Evolutionary conservation across 2,113 vertebrate species (phyloP), one percentile per base, ranked within the genome.

Genomic region (Tetraodon nigroviridis): DNA sequence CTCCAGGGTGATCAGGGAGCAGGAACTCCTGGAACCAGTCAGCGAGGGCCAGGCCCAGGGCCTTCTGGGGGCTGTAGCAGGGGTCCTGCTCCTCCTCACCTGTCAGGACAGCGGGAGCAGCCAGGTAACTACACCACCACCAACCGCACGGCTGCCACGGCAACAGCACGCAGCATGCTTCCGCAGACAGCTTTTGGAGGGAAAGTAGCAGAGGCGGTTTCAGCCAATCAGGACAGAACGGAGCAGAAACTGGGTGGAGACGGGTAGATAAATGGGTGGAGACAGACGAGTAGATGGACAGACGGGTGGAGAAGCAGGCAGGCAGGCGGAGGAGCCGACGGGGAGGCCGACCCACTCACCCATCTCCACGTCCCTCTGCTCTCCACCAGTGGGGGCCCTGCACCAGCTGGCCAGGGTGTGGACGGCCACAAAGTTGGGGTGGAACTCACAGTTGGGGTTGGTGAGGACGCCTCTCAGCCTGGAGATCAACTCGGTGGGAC

Each of bases 391-490:
- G 48, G 91, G 89, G 54, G 94, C 93, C 76, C 92, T 95, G 87
- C 97, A 99, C 97, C 97, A 99, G 0, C 94, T 97, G 0, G 94
- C 94, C 70, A 99, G 90, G 0, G 95, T 97, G 73, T 99, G 97
- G 85, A 99, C 92, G 54, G 96, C 96, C 77, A 99, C 93, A 32
- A 94, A 99, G 55, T 99, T 99, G n/a, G 92, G 92, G 89, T 97
- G 92, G 86, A 97, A 99, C 92, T 99, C 97, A 85, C 97, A 99
- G 84, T 99, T 99, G 20, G 97, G 97, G 86, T 99, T 99, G 47
- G 95, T 97, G 67, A 99, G 90, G 50, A 99, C 94, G 24, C 97
- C 97, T 84, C 91, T 92, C 18, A 99, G 89, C 44, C 93, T 92
- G 27, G 95, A 92, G 53, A 99, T 95, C 57, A 99, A 93, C 62